Evolutionary conservation across 2,797 vertebrate species (phyloP), one percentile per base, ranked within the genome.

Genomic region (Otolemur crassicaudatus): DNA sequence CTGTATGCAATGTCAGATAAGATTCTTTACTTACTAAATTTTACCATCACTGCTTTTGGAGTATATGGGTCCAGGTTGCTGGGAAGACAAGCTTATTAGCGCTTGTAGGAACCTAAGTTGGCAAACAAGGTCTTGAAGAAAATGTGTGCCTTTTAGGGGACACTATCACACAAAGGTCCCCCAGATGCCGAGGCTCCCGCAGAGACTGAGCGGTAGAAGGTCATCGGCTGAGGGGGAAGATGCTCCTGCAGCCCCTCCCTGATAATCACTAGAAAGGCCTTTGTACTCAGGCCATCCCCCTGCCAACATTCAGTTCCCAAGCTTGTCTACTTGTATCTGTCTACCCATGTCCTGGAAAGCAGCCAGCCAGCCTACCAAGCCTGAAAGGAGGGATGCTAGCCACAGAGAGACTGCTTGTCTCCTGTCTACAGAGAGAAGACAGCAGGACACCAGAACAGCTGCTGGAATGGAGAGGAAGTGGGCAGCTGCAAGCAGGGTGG

Each of bases 301-400:
- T 79, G 87, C 70, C 94, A 77, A 73, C 87, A 91, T 76, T 87
- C 83, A 27, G 31, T 95, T 82, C 79, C 87, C 88, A 90, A 76
- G 90, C 94, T 85, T 67, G 61, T 56, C 67, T 46, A n/a, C 83
- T 95, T 53, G 49, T 87, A 56, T 94, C 92, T 90, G 34, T 67
- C 70, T 79, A 22, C 70, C 79, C 31, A 53, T 6, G 63, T 49
- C 43, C 70, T 94, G 92, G 96, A 84, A n/a, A 10, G 34, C 14
- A 29, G 95, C 97, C 90, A 97, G 85, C 60, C 90, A 97, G 85
- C 60, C 70, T 40, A 72, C 65, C 82, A 27, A 23, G 25, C 12
- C 86, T 69, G 92, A 82, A 77, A 80, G 82, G 65, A 34, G 17
- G 83, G 92, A 56, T 10, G 34, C 80, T 25, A 25, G 22, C 72